Conservation (phyloP, 2,113 vertebrate species). For the Pyrgilauda ruficollis region DNA sequence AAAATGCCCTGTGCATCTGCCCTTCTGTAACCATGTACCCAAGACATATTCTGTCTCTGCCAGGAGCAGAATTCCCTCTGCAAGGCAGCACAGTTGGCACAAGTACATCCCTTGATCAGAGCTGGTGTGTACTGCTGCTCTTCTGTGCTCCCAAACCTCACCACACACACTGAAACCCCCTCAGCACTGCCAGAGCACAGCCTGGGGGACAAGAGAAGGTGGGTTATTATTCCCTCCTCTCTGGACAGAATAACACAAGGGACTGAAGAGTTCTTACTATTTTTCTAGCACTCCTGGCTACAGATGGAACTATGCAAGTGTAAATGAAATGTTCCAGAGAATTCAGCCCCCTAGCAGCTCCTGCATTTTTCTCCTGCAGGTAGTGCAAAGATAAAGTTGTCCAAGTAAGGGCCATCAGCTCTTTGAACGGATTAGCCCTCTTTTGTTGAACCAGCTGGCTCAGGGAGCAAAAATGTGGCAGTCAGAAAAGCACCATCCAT, state of each 20-base stretch:
- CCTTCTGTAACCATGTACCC: not conserved
- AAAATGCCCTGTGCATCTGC: constrained; percentile 9
- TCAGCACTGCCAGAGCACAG: not conserved
- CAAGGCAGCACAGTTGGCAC: not conserved
- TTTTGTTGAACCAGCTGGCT: not conserved
- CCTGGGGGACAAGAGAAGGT: not conserved
- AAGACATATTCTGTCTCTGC: not conserved
- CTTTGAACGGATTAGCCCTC: not conserved
- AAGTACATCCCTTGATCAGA: not conserved
- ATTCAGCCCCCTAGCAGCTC: not conserved
- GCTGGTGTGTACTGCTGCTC: not conserved
- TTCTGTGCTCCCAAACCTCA: not conserved
- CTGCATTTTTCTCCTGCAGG: not conserved
- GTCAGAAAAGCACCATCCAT: not conserved
- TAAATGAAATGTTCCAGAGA: not conserved
- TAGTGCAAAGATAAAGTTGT: not conserved
- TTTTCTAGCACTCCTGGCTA: not conserved
- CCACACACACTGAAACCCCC: not conserved
- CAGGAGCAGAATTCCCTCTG: not conserved
- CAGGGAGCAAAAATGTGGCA: not conserved
- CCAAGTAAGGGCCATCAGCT: not conserved
- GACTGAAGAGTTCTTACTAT: not conserved
- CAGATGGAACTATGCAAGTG: not conserved
- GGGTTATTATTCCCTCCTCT: not conserved
- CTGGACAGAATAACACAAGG: not conserved